phyloP scores from a whole-genome alignment of 2,888 invertebrate genomes.

The Epinotia brunnichana region DNA sequence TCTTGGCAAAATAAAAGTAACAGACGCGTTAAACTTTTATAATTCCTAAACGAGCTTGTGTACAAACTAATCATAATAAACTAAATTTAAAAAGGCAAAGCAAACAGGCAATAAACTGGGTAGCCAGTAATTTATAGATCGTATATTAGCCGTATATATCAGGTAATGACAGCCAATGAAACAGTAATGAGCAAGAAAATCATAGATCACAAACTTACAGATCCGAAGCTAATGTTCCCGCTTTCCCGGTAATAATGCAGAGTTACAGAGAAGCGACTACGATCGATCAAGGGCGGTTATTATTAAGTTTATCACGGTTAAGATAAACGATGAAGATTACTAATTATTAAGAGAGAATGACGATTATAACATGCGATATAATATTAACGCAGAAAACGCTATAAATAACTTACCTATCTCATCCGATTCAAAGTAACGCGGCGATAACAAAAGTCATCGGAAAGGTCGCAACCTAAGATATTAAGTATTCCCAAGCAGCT shows the following conservation, averaged over 20 bases:
- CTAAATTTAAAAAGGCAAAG: constrained; percentile 41
- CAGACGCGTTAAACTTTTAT: constrained; percentile 36
- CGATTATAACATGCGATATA: constrained; percentile 12
- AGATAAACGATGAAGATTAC: constrained; percentile 3
- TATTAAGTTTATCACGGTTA: constrained; percentile 11
- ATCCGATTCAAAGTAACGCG: constrained; percentile 22
- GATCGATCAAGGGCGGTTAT: background rate
- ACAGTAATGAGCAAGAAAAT: constrained; percentile 52
- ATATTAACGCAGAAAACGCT: background rate
- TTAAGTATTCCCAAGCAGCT: background rate
- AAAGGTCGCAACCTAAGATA: constrained; percentile 17
- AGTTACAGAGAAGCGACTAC: background rate
- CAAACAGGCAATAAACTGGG: constrained; percentile 45
- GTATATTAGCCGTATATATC: constrained; percentile 53
- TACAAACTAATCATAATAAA: constrained; percentile 41
- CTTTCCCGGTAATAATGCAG: background rate
- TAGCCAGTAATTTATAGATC: constrained; percentile 51
- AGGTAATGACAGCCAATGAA: constrained; percentile 64
- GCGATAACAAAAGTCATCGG: constrained; percentile 16
- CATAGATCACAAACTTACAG: constrained; percentile 60
- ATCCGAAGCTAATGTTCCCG: constrained; percentile 45
- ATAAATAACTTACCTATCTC: constrained; percentile 35
- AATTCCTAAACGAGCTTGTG: constrained; percentile 35
- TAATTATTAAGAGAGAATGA: constrained; percentile 27
- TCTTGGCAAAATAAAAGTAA: constrained; percentile 40